These are phyloP conservation scores for Suricata suricatta DNA, from an alignment of 2,113 vertebrate species.

Conservation along the genomic window DNA sequence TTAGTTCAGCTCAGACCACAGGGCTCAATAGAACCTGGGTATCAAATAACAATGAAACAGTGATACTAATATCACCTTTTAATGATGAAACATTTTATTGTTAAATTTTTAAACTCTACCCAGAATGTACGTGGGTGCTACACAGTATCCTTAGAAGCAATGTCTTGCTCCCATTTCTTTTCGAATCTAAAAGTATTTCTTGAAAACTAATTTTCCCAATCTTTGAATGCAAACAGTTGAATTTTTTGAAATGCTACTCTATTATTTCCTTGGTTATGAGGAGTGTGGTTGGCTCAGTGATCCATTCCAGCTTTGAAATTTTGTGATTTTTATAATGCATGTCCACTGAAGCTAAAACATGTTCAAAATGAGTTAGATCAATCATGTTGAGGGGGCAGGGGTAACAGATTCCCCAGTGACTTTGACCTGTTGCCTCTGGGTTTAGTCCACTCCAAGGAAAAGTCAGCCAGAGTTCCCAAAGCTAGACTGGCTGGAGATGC, in stretches of 20 bases:
- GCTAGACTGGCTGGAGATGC: background rate
- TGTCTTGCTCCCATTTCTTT: background rate
- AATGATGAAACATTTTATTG: background rate
- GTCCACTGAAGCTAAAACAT: background rate
- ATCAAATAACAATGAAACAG: background rate
- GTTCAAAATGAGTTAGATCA: background rate
- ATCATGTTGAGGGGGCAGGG: background rate
- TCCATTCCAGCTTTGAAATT: background rate
- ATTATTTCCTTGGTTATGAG: background rate
- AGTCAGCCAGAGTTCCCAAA: background rate
- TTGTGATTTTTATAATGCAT: background rate
- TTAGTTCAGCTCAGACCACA: background rate
- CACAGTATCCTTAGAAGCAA: background rate
- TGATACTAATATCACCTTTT: background rate
- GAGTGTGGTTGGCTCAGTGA: background rate
- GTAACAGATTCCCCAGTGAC: no score
- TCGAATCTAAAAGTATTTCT: background rate
- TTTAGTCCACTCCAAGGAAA: background rate
- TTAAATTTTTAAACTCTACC: background rate
- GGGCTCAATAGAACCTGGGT: background rate
- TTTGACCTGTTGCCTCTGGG: background rate
- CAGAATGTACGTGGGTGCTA: background rate
- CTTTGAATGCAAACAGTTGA: background rate
- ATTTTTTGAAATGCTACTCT: background rate
- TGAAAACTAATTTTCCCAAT: background rate